These are phyloP conservation scores for Sylvia atricapilla DNA, from an alignment of 2,113 vertebrate species.

Conservation along the genomic window DNA sequence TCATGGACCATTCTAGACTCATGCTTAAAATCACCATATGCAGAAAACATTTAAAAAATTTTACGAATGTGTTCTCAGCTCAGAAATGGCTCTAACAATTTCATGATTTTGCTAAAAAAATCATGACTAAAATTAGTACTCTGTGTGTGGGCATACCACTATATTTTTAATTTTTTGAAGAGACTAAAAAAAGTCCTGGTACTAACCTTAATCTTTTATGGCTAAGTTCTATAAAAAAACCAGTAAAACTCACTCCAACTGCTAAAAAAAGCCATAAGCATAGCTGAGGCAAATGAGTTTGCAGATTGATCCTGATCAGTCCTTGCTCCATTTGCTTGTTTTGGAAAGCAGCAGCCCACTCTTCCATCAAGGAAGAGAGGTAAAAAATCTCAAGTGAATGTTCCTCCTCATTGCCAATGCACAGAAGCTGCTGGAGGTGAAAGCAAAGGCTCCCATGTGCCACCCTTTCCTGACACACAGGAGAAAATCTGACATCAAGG, in stretches of 20 bases:
- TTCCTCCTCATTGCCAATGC: neutral
- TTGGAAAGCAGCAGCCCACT: neutral
- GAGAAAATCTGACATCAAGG: neutral
- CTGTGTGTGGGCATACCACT: neutral
- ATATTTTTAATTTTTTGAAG: slow-evolving; percentile 27
- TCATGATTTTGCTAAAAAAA: slow-evolving; percentile 9
- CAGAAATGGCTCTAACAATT: neutral
- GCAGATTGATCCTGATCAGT: neutral
- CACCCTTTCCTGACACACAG: neutral
- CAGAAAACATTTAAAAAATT: slow-evolving; percentile 11
- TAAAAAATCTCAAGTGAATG: neutral
- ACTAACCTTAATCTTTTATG: neutral
- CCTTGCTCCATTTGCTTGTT: neutral
- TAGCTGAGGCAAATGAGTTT: neutral
- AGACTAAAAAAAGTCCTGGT: neutral
- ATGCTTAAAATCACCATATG: neutral
- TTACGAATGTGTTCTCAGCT: neutral
- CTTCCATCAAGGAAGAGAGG: neutral
- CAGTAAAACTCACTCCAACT: neutral
- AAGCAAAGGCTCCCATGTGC: neutral
- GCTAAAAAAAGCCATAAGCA: neutral
- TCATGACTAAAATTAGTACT: slow-evolving; percentile 13
- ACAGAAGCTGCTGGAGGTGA: neutral
- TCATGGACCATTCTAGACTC: neutral
- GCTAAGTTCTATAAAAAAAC: neutral